These are phyloP conservation scores for Tinamus major DNA, from an alignment of 2,797 vertebrate genomes.

Conservation along the genomic window DNA sequence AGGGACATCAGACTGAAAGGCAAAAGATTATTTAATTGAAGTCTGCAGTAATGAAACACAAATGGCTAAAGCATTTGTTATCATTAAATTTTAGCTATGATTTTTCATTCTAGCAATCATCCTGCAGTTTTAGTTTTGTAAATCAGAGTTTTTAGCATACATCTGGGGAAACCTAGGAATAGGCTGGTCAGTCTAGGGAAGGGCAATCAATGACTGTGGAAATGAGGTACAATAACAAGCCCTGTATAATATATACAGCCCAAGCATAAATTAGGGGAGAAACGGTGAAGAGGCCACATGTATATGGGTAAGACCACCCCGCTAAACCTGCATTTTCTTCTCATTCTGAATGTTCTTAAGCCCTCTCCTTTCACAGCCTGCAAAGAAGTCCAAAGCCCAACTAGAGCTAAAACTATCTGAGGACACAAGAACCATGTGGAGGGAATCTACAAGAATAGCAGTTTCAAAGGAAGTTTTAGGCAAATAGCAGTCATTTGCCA, in stretches of 20 bases:
- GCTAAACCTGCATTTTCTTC: neutral
- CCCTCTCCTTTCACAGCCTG: neutral
- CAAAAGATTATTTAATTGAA: neutral
- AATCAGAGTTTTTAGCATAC: neutral
- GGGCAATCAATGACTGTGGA: neutral
- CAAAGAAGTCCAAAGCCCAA: neutral
- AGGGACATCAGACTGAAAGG: neutral
- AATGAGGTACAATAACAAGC: neutral
- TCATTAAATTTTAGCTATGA: neutral
- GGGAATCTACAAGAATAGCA: accelerated
- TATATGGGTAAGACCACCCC: neutral
- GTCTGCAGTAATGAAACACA: neutral
- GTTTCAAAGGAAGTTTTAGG: neutral
- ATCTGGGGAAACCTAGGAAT: neutral
- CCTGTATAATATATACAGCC: too few relatives aligned
- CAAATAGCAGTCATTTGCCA: neutral
- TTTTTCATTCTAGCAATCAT: neutral
- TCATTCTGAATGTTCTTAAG: neutral
- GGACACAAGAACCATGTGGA: neutral
- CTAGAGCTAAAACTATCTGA: neutral
- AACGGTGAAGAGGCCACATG: neutral
- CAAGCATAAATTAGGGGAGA: neutral
- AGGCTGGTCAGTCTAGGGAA: neutral
- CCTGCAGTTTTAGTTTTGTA: neutral
- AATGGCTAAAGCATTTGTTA: neutral